Conservation (phyloP, 1,140 invertebrate species). For the Tribolium madens region DNA sequence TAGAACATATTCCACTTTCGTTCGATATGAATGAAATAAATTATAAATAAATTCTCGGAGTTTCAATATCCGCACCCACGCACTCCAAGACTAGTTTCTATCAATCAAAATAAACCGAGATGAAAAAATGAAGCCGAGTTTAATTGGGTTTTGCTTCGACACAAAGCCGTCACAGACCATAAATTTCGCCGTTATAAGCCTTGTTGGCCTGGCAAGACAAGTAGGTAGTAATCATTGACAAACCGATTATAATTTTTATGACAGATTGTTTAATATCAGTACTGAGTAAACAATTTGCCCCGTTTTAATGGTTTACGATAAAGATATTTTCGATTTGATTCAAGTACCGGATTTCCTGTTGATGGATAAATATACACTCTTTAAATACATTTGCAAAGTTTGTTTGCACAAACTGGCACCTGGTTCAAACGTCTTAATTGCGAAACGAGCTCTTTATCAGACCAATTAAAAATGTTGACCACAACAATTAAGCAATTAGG, state of each 20-base stretch:
- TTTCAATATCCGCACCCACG: background rate
- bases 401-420: background rate
- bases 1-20: background rate
- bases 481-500: background rate
- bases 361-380: slow-evolving; percentile 31
- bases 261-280: slow-evolving; percentile 22
- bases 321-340: slow-evolving; percentile 42
- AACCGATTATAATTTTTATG: slow-evolving; percentile 38
- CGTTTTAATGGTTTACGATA: slow-evolving; percentile 38
- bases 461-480: slow-evolving; percentile 23
- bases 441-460: background rate
- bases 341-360: slow-evolving; percentile 49
- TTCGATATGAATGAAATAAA: slow-evolving; percentile 1
- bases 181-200: background rate
- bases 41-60: slow-evolving; percentile 19
- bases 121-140: no score
- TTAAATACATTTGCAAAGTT: slow-evolving; percentile 17
- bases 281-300: slow-evolving; percentile 40
- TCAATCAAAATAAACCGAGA: background rate
- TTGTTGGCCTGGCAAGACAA: background rate
- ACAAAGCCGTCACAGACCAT: background rate
- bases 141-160: background rate
- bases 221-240: slow-evolving; percentile 22
- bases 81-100: background rate
- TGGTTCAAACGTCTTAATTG: background rate